phyloP scores from a whole-genome alignment of 37 sponge, comb jelly and placozoan genomes.

The Aplysina aerophoba region DNA sequence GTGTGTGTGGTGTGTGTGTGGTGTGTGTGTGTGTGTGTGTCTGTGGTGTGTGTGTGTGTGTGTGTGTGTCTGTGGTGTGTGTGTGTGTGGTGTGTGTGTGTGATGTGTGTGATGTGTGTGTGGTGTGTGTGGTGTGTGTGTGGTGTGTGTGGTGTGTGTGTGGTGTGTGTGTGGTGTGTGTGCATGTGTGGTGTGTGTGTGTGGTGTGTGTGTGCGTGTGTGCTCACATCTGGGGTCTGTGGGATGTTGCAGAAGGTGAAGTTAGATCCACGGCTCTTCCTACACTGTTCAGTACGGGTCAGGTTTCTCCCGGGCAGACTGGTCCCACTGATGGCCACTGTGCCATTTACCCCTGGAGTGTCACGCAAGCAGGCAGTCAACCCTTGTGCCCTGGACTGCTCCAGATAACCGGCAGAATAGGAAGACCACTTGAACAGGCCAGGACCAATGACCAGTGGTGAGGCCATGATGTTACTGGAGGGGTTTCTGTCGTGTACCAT shows the following conservation, averaged over 20 bases:
- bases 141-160: too few relatives aligned
- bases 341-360: background rate
- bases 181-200: too few relatives aligned
- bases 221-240: slow-evolving; percentile 10
- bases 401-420: slow-evolving; percentile 31
- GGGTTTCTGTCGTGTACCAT: slow-evolving; percentile 36
- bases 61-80: too few relatives aligned
- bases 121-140: too few relatives aligned
- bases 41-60: too few relatives aligned
- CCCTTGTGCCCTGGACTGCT: background rate
- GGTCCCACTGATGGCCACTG: background rate
- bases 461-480: slow-evolving; percentile 26
- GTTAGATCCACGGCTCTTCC: slow-evolving; percentile 5
- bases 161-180: too few relatives aligned
- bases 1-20: too few relatives aligned
- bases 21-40: too few relatives aligned
- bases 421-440: slow-evolving; percentile 35
- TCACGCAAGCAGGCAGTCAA: slow-evolving; percentile 4
- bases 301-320: background rate
- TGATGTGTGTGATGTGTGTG: too few relatives aligned
- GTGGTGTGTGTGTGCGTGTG: too few relatives aligned
- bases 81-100: too few relatives aligned
- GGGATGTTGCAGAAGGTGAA: background rate
- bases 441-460: background rate
- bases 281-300: slow-evolving; percentile 18